Evolutionary conservation across 2,888 invertebrate genomes (phyloP), one percentile per base, ranked within the genome.

Genomic region (Rosalia funebris): DNA sequence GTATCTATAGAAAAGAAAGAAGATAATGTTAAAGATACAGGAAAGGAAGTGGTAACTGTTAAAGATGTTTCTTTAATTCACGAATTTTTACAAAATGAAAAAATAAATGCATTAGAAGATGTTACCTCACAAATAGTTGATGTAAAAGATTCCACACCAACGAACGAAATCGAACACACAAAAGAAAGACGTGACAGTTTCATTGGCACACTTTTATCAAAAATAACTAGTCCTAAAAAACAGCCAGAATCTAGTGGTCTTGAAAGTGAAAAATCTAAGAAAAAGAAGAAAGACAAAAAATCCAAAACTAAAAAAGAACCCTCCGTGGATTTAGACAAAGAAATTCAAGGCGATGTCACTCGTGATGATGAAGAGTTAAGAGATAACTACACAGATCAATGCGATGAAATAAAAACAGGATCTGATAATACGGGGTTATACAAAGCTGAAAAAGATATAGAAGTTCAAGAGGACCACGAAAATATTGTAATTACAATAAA

Each of bases 121-220:
- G 19, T 37, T 15, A 9, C 15, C 2, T 11, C 45, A 15, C 12
- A 19, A 31, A 12, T 2, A 16, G 12, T n/a, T 31, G 19, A 25
- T 31, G 37, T 25, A n/a, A n/a, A 25, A 20, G 42, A 31, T 11
- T 32, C 15, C 10, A 9, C 42, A 17, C 1, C 36, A 56, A 34
- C 12, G 32, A 7, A 37, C n/a, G 14, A 19, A 32, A 39, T 42
- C 7, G 17, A 14, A 39, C 25, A 55, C 32, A 3, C 34, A 39
- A 63, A 58, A 36, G 55, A 47, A 14, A 64, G 66, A 63, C 39
- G 37, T 47, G 34, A 52, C 55, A 44, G 66, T 60, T 62, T 68
- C 45, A 48, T 65, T 5, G 57, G 65, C 9, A 60, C 42, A 39
- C 25, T 69, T n/a, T 58, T 68, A 36, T 62, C 68, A 11, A 71